Evolutionary conservation across 1,140 invertebrate genomes (phyloP).

Genomic region (Matsumurasca onukii): DNA sequence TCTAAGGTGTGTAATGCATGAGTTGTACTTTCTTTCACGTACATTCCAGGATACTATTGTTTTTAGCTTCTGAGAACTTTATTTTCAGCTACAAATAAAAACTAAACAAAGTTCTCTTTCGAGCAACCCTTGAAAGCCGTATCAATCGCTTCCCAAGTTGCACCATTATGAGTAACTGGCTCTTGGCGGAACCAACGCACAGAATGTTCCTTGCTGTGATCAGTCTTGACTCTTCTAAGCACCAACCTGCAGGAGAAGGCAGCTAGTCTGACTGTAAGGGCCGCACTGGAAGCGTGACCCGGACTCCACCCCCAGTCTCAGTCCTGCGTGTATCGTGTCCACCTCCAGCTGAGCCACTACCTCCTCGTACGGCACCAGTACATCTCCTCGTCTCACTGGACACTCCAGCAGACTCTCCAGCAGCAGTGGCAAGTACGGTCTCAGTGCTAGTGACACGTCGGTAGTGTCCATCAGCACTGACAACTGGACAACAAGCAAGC

Average conservation of each 20-base stretch:
- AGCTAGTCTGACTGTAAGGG: constrained; percentile 58
- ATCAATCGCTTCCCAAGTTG: too few species aligned
- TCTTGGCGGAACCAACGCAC: too few species aligned
- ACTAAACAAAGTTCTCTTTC: too few species aligned
- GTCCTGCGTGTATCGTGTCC: constrained; percentile 64
- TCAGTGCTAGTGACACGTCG: constrained; percentile 56
- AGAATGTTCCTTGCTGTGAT: too few species aligned
- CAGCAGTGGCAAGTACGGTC: constrained; percentile 71
- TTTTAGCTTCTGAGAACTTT: too few species aligned
- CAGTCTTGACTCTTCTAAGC: too few species aligned
- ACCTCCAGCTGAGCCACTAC: constrained; percentile 73
- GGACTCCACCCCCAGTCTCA: constrained; percentile 60
- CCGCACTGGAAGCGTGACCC: constrained; percentile 60
- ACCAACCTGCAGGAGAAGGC: constrained; percentile 59
- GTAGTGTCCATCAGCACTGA: constrained; percentile 71
- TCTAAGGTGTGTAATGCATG: too few species aligned
- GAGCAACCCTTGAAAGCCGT: too few species aligned
- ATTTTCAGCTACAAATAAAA: too few species aligned
- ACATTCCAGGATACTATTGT: too few species aligned
- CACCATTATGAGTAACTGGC: constrained; percentile 18
- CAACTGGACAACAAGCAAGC: constrained; percentile 55
- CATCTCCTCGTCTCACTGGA: constrained; percentile 57
- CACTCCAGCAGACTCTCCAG: constrained; percentile 69
- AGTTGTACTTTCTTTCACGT: too few species aligned
- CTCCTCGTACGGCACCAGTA: constrained; percentile 65